Percentiles rank a stretch among this genome's conserved stretches.
phyloP scores from a whole-genome alignment of 2,113 vertebrate species.

The Gavia stellata region DNA sequence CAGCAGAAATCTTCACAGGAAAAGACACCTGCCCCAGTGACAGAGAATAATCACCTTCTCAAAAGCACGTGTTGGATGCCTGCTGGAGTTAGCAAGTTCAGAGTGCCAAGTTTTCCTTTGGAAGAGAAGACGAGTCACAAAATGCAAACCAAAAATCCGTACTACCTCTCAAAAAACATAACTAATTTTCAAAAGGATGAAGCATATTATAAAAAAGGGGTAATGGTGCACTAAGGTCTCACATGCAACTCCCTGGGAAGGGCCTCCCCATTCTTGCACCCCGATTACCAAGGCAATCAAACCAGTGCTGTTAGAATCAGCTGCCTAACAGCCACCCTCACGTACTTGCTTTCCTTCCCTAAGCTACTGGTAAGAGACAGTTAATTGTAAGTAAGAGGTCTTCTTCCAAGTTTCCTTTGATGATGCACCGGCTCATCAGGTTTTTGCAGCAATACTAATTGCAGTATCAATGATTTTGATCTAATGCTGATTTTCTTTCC shows the following conservation, averaged over 20 bases:
- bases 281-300: not conserved
- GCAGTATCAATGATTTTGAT: not conserved
- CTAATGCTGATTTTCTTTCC: not conserved
- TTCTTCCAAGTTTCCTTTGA: not conserved
- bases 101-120: not conserved
- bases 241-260: not conserved
- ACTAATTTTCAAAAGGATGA: not conserved
- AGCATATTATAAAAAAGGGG: not conserved
- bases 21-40: conserved; percentile 30
- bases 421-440: not conserved
- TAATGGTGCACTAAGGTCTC: not conserved
- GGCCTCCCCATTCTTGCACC: not conserved
- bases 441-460: not conserved
- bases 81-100: conserved; percentile 24
- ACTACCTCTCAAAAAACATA: not conserved
- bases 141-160: not conserved
- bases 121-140: not conserved
- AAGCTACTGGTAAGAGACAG: not conserved
- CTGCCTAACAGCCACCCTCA: not conserved
- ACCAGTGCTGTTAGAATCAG: not conserved
- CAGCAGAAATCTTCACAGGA: conserved; percentile 49
- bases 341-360: not conserved
- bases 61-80: not conserved
- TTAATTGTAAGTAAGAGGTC: not conserved
- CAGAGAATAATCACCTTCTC: conserved; percentile 54